Base-by-base conservation (phyloP, 2,113 vertebrate species). In the Upupa epops region DNA sequence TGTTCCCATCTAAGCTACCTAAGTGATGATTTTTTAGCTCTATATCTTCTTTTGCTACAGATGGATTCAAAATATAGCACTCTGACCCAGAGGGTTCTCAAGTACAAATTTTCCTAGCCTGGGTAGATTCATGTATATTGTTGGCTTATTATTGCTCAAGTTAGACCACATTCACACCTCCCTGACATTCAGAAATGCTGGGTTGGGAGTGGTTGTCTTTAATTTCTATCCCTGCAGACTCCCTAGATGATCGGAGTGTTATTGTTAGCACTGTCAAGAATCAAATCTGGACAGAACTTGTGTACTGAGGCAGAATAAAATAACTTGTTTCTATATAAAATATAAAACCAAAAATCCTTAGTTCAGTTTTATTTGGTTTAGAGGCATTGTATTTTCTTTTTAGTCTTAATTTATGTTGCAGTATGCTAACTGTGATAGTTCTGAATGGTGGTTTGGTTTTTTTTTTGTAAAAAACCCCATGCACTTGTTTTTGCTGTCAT, bases 161-260 rank as follows among this genome's bases (percentile, higher is more conserved):
- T 17, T 5, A 61, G 19, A 4, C 29, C 28, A 3, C 8, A 0
- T 15, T 55, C 36, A 61, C 31, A 14, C 7, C 18, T 49, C 13
- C 36, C 28, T 59, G 52, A 18, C 1, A 1, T 45, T 63, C 45
- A 49, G 13, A 34, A 60, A 7, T 8, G 8, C 45, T 79, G n/a
- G 14, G 12, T 70, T 88, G 2, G 10, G 11, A 5, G 29, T 66
- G 28, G 59, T 51, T 13, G 14, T 46, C 25, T 68, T 36, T 16
- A 2, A 20, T 26, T 16, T 60, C 54, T 42, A 42, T 15, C 40
- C 40, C 40, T 36, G 4, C 3, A 49, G 55, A 8, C 6, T 51
- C 28, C 16, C 2, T 2, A 37, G 10, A 0, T 1, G 9, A 7
- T 19, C 24, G 19, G 13, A 1, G 2, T 13, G 55, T 64, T 54